These are phyloP conservation scores for Sesia bembeciformis DNA, from an alignment of 2,888 invertebrate genomes.

Conservation along the genomic window DNA sequence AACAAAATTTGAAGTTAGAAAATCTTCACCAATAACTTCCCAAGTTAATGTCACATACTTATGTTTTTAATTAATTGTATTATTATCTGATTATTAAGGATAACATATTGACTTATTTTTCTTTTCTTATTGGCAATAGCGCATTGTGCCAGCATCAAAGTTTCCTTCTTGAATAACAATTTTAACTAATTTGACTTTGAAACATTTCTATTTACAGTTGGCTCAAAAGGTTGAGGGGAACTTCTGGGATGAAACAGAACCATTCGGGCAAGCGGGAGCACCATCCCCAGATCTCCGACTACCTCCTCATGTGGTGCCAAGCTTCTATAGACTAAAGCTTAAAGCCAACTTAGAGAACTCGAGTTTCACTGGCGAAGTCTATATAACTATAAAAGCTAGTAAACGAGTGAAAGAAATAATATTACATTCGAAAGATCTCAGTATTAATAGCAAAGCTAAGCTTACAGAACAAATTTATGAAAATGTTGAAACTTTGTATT, in stretches of 20 bases:
- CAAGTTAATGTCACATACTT: too few relatives aligned
- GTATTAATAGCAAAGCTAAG: conserved; percentile 41
- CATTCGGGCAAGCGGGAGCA: conserved; percentile 35
- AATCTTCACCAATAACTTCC: too few relatives aligned
- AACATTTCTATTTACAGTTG: conserved; percentile 17
- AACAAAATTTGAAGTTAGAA: too few relatives aligned
- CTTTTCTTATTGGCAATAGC: too few relatives aligned
- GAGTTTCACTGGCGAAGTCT: conserved; percentile 54
- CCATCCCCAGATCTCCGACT: conserved; percentile 52
- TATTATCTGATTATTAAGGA: too few relatives aligned
- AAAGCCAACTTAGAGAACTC: conserved; percentile 63
- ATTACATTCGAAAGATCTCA: conserved; percentile 67
- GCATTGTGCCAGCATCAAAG: too few relatives aligned
- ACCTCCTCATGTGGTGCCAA: conserved; percentile 65
- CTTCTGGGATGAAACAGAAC: conserved; percentile 58
- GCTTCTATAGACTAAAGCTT: conserved; percentile 72
- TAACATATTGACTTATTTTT: too few relatives aligned
- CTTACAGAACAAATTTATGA: conserved; percentile 64
- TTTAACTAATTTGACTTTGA: too few relatives aligned
- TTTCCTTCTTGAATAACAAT: too few relatives aligned
- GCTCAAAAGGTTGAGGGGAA: conserved; percentile 37
- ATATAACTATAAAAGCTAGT: conserved; percentile 58
- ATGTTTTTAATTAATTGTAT: too few relatives aligned
- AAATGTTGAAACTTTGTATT: conserved; percentile 35
- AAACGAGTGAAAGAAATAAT: conserved; percentile 51